Evolutionary conservation across 64 coral and sea anemone species (phyloP), one percentile per base, ranked within the genome.

Genomic region (Montipora capricornis): DNA sequence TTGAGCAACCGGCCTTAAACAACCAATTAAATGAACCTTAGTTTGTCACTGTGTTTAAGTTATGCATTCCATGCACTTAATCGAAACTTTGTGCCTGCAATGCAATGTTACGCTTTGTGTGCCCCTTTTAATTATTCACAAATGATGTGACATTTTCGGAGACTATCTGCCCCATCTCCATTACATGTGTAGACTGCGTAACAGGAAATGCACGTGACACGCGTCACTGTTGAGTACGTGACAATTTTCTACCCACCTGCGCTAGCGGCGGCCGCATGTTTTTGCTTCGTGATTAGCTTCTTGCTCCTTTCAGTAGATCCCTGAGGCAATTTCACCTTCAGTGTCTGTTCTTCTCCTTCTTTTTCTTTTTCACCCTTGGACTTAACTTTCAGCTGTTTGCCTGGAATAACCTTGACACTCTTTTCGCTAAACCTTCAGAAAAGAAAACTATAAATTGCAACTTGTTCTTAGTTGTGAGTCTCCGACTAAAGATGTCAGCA

Each of bases 201-300:
- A 71, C 20, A 29, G 68, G 1, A 14, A 68, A 68, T 68, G 15
- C 4, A 16, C 4, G 15, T 16, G 64, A 19, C 5, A 11, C 20
- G 12, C 24, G 20, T 74, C 5, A 88, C 24, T n/a, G 45, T 8
- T 49, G 44, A 70, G 73, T 57, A 60, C 0, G 29, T 61, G 8
- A 1, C 22, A 89, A 29, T 60, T 57, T 44, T 45, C 46, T 44
- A 22, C 22, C 10, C 77, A 93, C 91, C 83, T 49, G 71, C 85
- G 15, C 53, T 10, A 37, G 67, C 16, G 47, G 80, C 89, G 12
- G 50, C 90, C 26, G 86, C 52, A 4, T 82, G 79, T 87, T 96
- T 96, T 68, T 92, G 87, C 86, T 96, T 96, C 8, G 80, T 44
- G 86, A 89, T 78, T 20, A 95, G 15, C 51, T 78, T 92, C 83